Base-by-base conservation (phyloP, 2,113 vertebrate species). In the Vidua chalybeata region DNA sequence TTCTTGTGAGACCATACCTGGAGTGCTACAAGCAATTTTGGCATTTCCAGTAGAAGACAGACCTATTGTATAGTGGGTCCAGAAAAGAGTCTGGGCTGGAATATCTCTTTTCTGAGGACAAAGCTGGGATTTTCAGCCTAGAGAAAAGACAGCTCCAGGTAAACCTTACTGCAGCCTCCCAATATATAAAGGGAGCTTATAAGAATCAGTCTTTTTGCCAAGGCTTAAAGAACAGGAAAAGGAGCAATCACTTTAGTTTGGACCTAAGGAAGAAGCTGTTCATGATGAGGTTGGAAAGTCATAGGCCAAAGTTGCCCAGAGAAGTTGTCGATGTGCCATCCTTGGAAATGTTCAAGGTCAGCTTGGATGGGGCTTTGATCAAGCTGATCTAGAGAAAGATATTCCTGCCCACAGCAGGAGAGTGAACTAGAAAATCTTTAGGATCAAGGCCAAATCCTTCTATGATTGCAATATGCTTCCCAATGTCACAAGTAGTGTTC, bases 281-380 rank as follows among this genome's bases (percentile, higher is more conserved):
- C 13, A 9, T 1, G 0, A 26, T 55, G 16, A 39, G 5, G 2
- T 15, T 51, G 28, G 4, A 2, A 7, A 73, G 1, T 16, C 33
- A n/a, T 10, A 37, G 7, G 17, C 73, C 45, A 13, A 75, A 68
- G 3, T 31, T n/a, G 8, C 3, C 21, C 20, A n/a, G 26, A 59
- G 11, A 87, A 49, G 13, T 3, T 51, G 28, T 7, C 20, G 20
- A 46, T 41, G 9, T 9, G 7, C 13, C 13, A 19, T 21, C 13
- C n/a, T 2, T 64, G 35, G 5, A 77, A n/a, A 51, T 15, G 8
- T 48, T 71, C 23, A 61, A 74, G 6, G 13, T 26, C 41, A 69
- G 46, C 13, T 17, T 15, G 15, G 31, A 31, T 2, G 9, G 27
- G 15, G 9, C 15, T 52, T 33, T 23, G 15, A 52, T 31, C 8